phyloP scores from a whole-genome alignment of 2,888 invertebrate genomes.

The Galeopsomyia nigrocyanea region DNA sequence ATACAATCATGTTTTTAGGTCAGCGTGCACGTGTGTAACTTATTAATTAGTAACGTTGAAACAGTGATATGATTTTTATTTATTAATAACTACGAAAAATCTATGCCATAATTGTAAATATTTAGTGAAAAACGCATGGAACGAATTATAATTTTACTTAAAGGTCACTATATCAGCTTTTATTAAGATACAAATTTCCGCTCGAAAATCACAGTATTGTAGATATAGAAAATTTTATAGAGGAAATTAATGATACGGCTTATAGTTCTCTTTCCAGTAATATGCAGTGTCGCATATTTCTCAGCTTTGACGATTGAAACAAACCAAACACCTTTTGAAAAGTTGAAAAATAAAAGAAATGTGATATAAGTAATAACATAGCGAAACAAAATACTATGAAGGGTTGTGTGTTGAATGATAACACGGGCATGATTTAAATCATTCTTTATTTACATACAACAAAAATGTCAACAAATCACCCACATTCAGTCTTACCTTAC shows the following conservation, averaged over 20 bases:
- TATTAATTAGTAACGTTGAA: slow-evolving; percentile 24
- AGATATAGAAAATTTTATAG: slow-evolving; percentile 4
- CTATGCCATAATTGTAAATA: slow-evolving; percentile 18
- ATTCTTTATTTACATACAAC: slow-evolving; percentile 62
- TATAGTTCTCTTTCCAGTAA: slow-evolving; percentile 20
- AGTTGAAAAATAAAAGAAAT: neutral
- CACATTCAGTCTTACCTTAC: slow-evolving; percentile 51
- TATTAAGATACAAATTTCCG: neutral
- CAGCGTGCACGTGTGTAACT: slow-evolving; percentile 18
- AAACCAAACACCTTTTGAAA: neutral
- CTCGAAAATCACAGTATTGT: slow-evolving; percentile 36
- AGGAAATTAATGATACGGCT: slow-evolving; percentile 10
- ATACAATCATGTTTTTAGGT: slow-evolving; percentile 4
- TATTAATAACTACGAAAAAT: slow-evolving; percentile 30
- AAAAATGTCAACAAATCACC: slow-evolving; percentile 56
- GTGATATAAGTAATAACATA: too few species aligned
- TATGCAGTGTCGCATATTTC: neutral
- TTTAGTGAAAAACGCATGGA: slow-evolving; percentile 6
- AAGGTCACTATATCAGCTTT: slow-evolving; percentile 7
- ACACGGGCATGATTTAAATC: slow-evolving; percentile 39
- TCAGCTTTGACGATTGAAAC: slow-evolving; percentile 6
- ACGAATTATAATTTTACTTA: slow-evolving; percentile 7
- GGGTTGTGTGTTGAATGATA: neutral
- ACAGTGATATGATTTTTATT: slow-evolving; percentile 39
- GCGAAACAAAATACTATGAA: too few species aligned